These are phyloP conservation scores for Heteractis magnifica DNA, from an alignment of 92 coral and sea anemone species.

Conservation along the genomic window DNA sequence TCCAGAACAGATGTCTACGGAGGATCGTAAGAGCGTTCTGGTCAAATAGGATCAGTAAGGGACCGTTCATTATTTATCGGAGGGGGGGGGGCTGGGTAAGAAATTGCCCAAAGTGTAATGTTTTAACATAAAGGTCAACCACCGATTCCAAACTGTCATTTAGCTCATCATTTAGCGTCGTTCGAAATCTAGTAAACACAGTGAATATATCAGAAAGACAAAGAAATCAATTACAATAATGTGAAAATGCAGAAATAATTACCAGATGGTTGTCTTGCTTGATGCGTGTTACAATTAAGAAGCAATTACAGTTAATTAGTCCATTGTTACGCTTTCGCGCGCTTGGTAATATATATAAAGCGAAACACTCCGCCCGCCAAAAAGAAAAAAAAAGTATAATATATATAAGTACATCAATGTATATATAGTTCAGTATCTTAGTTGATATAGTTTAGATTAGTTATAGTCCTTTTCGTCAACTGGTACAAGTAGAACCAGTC, in stretches of 20 bases:
- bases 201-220: background rate
- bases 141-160: constrained; percentile 1
- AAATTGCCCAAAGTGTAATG: background rate
- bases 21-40: too few relatives aligned
- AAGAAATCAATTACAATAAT: constrained; percentile 1
- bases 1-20: too few relatives aligned
- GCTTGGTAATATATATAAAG: background rate
- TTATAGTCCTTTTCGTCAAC: too few relatives aligned
- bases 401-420: too few relatives aligned
- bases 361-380: background rate
- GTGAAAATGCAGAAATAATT: background rate
- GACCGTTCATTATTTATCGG: too few relatives aligned
- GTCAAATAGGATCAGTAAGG: too few relatives aligned
- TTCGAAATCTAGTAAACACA: background rate
- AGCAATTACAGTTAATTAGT: background rate
- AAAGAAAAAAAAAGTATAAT: too few relatives aligned
- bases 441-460: too few relatives aligned
- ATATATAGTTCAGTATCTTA: too few relatives aligned
- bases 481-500: too few relatives aligned
- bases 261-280: constrained; percentile 7
- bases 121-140: constrained; percentile 4
- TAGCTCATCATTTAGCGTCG: constrained; percentile 1
- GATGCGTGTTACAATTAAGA: background rate
- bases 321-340: background rate
- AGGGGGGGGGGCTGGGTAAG: too few relatives aligned